A percentile compares a stretch with the other conserved stretches of the same genome.
phyloP scores from a whole-genome alignment of 2,797 vertebrate genomes.

The Lepus townsendii region DNA sequence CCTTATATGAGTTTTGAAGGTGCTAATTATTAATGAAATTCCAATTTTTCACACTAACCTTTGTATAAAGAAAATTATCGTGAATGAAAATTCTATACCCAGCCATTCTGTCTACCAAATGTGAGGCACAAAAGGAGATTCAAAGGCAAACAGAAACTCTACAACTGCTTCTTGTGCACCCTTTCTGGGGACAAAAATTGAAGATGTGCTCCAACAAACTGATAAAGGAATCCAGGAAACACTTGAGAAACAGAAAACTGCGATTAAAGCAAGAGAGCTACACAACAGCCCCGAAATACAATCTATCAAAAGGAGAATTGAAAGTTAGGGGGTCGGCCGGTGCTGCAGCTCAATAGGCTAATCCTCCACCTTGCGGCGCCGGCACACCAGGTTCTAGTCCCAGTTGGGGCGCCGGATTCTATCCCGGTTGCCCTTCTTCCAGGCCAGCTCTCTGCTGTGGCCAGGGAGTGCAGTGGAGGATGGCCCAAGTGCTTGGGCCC shows the following conservation, averaged over 20 bases:
- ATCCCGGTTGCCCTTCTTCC: too few relatives aligned
- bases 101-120: neutral
- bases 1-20: neutral
- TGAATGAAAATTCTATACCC: neutral
- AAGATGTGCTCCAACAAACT: neutral
- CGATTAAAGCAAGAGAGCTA: neutral
- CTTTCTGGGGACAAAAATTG: neutral
- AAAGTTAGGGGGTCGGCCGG: neutral
- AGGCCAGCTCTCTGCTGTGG: too few relatives aligned
- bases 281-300: neutral
- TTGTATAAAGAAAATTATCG: neutral
- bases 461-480: too few relatives aligned
- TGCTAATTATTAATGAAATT: conserved; percentile 2
- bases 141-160: neutral
- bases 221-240: neutral
- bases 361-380: too few relatives aligned
- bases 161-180: neutral
- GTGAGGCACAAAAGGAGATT: neutral
- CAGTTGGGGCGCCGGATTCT: too few relatives aligned
- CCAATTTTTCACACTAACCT: neutral
- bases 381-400: too few relatives aligned
- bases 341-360: too few relatives aligned
- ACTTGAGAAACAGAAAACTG: neutral
- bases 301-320: conserved; percentile 33
- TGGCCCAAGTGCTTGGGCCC: too few relatives aligned